These are phyloP conservation scores for Vespertilio murinus DNA, from an alignment of 2,797 vertebrate genomes.

Conservation along the genomic window DNA sequence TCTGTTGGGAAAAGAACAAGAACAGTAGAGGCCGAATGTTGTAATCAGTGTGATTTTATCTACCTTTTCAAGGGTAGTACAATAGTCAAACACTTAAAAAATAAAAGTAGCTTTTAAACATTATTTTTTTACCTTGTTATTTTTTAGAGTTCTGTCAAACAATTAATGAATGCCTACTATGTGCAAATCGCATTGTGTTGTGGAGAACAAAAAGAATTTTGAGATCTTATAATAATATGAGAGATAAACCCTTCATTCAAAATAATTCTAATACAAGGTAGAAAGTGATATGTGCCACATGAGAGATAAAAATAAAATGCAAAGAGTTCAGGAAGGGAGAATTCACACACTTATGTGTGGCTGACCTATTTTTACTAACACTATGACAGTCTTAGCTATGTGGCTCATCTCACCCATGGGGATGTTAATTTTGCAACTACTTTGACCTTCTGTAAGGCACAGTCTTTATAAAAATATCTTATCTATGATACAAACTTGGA, in stretches of 20 bases:
- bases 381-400: conserved; percentile 64
- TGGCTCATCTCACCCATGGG: conserved; percentile 23
- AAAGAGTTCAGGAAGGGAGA: conserved; percentile 62
- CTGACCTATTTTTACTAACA: conserved; percentile 76
- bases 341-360: conserved; percentile 69
- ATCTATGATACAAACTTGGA: conserved; percentile 22
- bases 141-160: not conserved
- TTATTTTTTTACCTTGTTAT: not conserved
- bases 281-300: conserved; percentile 52
- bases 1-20: fast-evolving
- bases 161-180: not conserved
- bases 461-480: conserved; percentile 14
- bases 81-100: not conserved
- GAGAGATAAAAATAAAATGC: conserved; percentile 74
- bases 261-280: conserved; percentile 56
- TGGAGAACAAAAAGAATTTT: not conserved
- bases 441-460: conserved; percentile 51
- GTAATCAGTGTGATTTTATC: not conserved
- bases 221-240: not conserved
- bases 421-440: conserved; percentile 54
- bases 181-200: not conserved
- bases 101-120: not conserved
- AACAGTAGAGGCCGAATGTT: not conserved
- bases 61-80: not conserved
- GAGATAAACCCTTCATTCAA: not conserved